Evolutionary conservation across 2,113 vertebrate species (phyloP), one percentile per base, ranked within the genome.

Genomic region (Notechis scutatus): DNA sequence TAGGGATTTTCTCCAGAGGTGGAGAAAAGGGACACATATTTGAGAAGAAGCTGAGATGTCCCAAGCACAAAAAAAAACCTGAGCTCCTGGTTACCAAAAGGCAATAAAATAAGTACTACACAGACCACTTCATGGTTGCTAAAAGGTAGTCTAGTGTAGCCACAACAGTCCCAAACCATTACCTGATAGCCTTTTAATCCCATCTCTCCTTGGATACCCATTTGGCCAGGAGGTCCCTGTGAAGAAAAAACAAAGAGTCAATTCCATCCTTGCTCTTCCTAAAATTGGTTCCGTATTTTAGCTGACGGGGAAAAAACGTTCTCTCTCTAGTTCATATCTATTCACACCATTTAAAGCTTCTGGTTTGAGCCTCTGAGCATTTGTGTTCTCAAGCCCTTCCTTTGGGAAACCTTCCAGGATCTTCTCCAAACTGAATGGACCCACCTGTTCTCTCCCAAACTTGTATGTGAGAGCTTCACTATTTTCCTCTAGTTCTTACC

Each of bases 181-280:
- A 99, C 99, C 96, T 99, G 97, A 94, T 99, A 99, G 69, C 99
- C 99, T 92, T 98, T 97, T 91, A 99, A 95, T 91, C 99, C 99
- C 5, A 98, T 96, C 88, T 99, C 99, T n/a, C 99, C 99, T 94
- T 99, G 99, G 93, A 97, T 96, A 92, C 99, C 99, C 99, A 99
- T 99, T 85, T 98, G 98, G 89, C 99, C 99, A 0, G 99, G 99
- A 96, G 98, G 97, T 87, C 99, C 99, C 99, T 99, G 29, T 15
- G 4, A 93, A 92, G 92, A 85, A 95, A 57, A 57, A 92, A 61
- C 1, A 87, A 87, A 59, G 29, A 15, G 5, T 50, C 55, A 39
- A 21, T 8, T 92, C 50, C 69, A 45, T 18, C 45, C 29, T 21
- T 55, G 50, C 34, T 87, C 47, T 52, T 47, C 86, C 23, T 50